Percentiles rank a stretch among this genome's conserved stretches.
phyloP scores from a whole-genome alignment of 2,797 vertebrate genomes.

The Mus caroli region DNA sequence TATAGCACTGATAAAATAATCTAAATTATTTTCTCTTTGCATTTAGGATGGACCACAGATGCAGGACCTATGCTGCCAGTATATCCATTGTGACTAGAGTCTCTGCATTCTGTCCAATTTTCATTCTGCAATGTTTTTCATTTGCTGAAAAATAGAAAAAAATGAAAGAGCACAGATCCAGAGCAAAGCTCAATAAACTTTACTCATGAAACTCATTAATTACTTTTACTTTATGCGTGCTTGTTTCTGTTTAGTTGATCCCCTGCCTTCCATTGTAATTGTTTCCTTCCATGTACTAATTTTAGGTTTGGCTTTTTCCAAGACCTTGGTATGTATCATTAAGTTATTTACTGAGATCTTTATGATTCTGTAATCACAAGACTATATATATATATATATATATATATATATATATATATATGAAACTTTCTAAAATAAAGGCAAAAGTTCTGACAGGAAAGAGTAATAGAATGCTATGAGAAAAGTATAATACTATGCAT shows the following conservation, averaged over 20 bases:
- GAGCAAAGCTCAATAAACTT: neutral
- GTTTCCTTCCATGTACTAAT: neutral
- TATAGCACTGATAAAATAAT: no score
- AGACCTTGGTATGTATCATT: neutral
- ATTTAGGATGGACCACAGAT: neutral
- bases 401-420: neutral
- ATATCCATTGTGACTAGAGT: neutral
- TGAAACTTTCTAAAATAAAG: neutral
- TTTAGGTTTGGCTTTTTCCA: neutral
- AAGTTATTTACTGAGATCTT: neutral
- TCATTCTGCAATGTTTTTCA: neutral
- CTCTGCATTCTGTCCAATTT: neutral
- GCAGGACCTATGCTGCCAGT: neutral
- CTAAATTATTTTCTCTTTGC: neutral
- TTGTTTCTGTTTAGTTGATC: neutral
- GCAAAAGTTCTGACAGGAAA: neutral
- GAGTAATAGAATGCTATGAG: neutral
- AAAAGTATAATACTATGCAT: neutral
- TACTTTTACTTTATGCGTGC: neutral
- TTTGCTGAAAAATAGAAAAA: neutral
- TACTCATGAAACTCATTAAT: neutral
- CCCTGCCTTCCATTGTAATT: neutral
- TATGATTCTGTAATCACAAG: neutral
- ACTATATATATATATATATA: neutral
- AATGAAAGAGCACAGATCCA: neutral